These are phyloP conservation scores for Pachyseris speciosa DNA, from an alignment of 64 coral and sea anemone genomes.

Conservation along the genomic window DNA sequence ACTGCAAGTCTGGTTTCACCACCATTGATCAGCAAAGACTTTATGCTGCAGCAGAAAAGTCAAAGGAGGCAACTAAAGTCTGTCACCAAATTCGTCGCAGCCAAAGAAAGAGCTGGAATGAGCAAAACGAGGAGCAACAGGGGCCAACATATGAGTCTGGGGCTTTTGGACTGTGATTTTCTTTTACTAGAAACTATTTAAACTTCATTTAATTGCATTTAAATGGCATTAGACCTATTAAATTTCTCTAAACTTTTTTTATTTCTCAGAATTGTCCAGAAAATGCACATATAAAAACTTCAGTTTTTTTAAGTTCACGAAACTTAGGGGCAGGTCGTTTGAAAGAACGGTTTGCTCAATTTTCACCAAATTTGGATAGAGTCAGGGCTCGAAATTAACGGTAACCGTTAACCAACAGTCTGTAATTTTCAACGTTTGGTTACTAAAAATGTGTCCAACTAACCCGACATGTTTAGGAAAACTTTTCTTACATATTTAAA, in stretches of 20 bases:
- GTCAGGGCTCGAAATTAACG: too few relatives aligned
- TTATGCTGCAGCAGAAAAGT: slow-evolving; percentile 25
- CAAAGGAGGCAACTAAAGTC: slow-evolving; percentile 6
- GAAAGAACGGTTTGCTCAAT: too few relatives aligned
- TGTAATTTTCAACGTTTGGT: too few relatives aligned
- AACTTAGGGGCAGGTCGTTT: too few relatives aligned
- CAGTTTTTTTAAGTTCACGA: background rate
- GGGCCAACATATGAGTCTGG: background rate
- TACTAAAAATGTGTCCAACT: too few relatives aligned
- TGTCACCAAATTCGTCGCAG: slow-evolving; percentile 3
- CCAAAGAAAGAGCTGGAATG: background rate
- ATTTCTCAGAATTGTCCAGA: background rate
- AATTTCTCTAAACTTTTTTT: background rate
- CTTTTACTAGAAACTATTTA: background rate
- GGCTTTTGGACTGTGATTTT: background rate
- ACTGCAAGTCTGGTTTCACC: background rate
- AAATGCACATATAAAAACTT: slow-evolving; percentile 19
- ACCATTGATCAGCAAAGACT: too few relatives aligned
- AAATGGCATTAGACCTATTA: background rate
- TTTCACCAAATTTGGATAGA: slow-evolving; percentile 28
- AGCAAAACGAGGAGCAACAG: background rate
- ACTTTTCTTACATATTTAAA: too few relatives aligned
- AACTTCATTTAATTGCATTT: background rate
- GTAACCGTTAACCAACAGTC: too few relatives aligned
- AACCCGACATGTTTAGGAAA: too few relatives aligned